Base-by-base conservation (phyloP, 2,113 vertebrate species). In the Phocoena phocoena region DNA sequence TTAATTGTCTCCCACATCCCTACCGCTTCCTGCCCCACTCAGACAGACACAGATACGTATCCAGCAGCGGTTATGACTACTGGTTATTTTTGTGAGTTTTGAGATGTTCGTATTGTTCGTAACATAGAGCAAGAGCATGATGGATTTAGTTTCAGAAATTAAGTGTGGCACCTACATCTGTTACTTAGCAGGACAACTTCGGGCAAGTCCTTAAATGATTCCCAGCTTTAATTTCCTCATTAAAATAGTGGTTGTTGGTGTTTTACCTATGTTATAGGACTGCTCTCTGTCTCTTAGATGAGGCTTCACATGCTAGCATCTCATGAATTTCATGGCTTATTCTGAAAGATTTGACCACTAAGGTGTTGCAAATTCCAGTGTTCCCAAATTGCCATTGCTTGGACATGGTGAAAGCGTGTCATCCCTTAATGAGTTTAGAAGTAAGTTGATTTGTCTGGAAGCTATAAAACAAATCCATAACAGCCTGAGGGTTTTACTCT, bases 361-460 rank as follows among this genome's bases (percentile, higher is more conserved):
- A 70, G 6, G 21, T 68, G 50, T 63, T 53, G 13, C 26, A 88
- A 31, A 91, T 76, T 81, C 10, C 6, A 38, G 17, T 70, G 65
- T 76, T 81, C 20, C 38, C 15, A 47, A 60, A 33, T 79, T 77
- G 31, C 11, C 71, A 68, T 84, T 88, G 26, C 31, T 67, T 93
- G 79, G 13, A 6, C n/a, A 63, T 38, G 44, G 31, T 33, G n/a
- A 88, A 93, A 33, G 38, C 23, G 47, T 86, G n/a, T 18, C 3
- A 55, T 89, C 4, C 23, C n/a, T 92, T 84, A 60, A 88, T 68
- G 60, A 93, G 26, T 17, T 81, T 26, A 93, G 60, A 60, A 93
- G 23, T 76, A 81, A 28, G 21, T 36, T 93, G 53, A 71, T 83
- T 89, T 96, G 44, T 38, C 87, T 76, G 44, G 21, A 94, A 90